A percentile compares a stretch with the other conserved stretches of the same genome.
Conservation (phyloP, 2,888 invertebrate species). For the Byasa hedistus region DNA sequence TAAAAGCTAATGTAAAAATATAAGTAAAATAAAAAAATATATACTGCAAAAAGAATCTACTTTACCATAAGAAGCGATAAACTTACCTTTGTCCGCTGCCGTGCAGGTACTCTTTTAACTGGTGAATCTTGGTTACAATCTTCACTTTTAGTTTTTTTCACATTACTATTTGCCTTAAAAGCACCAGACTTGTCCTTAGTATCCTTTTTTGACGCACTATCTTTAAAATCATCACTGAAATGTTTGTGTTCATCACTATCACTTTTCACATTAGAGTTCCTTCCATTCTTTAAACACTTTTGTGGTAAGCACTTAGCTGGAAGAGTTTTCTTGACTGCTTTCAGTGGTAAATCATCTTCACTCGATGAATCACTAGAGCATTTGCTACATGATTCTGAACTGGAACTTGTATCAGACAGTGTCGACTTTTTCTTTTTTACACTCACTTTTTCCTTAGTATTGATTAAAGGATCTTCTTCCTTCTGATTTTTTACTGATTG, state of each 20-base stretch:
- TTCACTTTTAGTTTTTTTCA: slow-evolving; percentile 67
- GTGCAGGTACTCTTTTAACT: slow-evolving; percentile 61
- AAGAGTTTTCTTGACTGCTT: slow-evolving; percentile 64
- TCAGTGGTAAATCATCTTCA: slow-evolving; percentile 70
- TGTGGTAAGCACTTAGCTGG: slow-evolving; percentile 57
- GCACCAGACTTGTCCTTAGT: slow-evolving; percentile 61
- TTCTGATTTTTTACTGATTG: slow-evolving; percentile 64
- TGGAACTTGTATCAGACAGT: slow-evolving; percentile 68
- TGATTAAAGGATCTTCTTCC: slow-evolving; percentile 44
- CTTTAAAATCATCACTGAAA: slow-evolving; percentile 52
- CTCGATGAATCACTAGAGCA: slow-evolving; percentile 72
- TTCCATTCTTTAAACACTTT: slow-evolving; percentile 49
- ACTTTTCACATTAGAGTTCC: slow-evolving; percentile 46
- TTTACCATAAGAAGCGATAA: too few species aligned
- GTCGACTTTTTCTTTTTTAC: slow-evolving; percentile 44
- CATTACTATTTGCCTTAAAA: slow-evolving; percentile 47
- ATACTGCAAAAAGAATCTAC: too few species aligned
- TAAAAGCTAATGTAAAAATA: too few species aligned
- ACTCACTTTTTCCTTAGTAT: slow-evolving; percentile 33
- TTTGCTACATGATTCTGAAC: slow-evolving; percentile 76
- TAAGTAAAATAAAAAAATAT: too few species aligned
- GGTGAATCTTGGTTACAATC: slow-evolving; percentile 48
- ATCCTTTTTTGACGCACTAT: slow-evolving; percentile 46
- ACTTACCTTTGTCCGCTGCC: slow-evolving; percentile 71
- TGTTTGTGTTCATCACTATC: slow-evolving; percentile 61